Conservation (phyloP, 2,113 vertebrate species). For the Crotophaga sulcirostris region DNA sequence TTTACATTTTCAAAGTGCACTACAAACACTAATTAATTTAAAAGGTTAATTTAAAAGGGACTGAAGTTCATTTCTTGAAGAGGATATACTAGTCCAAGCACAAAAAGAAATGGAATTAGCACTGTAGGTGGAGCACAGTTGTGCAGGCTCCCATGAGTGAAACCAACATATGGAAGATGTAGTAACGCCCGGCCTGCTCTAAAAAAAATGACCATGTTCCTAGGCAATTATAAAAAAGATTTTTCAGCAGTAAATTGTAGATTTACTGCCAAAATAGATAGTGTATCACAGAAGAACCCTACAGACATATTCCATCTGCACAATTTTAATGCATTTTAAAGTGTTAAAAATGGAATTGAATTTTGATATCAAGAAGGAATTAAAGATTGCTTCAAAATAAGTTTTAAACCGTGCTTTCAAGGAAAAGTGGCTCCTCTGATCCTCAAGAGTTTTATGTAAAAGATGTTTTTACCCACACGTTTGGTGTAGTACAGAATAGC, state of each 20-base stretch:
- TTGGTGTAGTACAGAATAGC: neutral
- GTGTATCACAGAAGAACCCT: neutral
- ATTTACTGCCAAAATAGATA: neutral
- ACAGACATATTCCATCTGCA: neutral
- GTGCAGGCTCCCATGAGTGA: neutral
- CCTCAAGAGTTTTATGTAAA: neutral
- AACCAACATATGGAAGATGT: conserved; percentile 32
- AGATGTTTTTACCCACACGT: neutral
- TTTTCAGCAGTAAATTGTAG: neutral
- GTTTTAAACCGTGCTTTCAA: neutral
- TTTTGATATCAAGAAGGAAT: neutral
- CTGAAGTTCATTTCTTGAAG: neutral
- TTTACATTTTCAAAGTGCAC: conserved; percentile 11
- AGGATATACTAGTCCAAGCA: neutral
- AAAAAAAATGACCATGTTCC: neutral
- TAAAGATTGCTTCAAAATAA: neutral
- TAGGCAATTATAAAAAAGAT: neutral
- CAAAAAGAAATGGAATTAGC: neutral
- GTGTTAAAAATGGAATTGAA: neutral
- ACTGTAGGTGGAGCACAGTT: neutral
- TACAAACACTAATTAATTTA: conserved; percentile 8
- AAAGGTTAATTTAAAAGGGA: neutral
- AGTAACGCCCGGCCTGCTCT: conserved; percentile 11
- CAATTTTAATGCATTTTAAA: neutral
- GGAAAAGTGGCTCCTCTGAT: neutral